phyloP scores from a whole-genome alignment of 2,797 vertebrate species.

The Myripristis murdjan region DNA sequence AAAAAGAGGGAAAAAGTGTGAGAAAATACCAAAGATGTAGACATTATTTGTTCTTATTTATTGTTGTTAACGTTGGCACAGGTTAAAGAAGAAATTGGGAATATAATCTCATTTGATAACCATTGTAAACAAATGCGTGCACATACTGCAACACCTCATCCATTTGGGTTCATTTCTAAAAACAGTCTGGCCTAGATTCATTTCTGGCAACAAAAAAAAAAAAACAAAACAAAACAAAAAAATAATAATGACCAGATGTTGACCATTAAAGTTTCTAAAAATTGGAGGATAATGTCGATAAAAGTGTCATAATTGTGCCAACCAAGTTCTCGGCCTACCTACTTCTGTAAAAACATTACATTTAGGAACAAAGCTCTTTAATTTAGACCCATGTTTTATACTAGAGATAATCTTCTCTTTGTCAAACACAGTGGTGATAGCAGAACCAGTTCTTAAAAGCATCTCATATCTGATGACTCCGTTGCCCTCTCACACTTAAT shows the following conservation, averaged over 20 bases:
- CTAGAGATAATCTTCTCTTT: slow-evolving; percentile 1
- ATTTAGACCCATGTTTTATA: background rate
- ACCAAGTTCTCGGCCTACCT: background rate
- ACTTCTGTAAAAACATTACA: background rate
- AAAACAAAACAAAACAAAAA: too few relatives aligned
- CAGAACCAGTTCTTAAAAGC: slow-evolving; percentile 14
- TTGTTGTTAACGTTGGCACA: too few relatives aligned
- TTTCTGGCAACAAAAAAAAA: slow-evolving; percentile 29
- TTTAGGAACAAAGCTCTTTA: background rate
- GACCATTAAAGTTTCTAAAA: too few relatives aligned
- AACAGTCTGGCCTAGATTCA: slow-evolving; percentile 17
- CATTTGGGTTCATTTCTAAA: slow-evolving; percentile 5
- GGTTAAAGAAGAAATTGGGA: too few relatives aligned
- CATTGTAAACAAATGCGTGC: slow-evolving; percentile 2
- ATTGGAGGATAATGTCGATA: background rate
- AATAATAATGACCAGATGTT: too few relatives aligned
- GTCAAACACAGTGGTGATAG: slow-evolving; percentile 8
- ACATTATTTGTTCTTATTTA: too few relatives aligned
- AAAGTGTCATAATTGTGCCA: slow-evolving; percentile 24
- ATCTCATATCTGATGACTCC: background rate
- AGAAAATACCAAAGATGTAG: too few relatives aligned
- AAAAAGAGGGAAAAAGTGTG: too few relatives aligned
- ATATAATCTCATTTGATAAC: too few relatives aligned
- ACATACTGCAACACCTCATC: slow-evolving; percentile 8
- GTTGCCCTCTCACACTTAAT: slow-evolving; percentile 3